Evolutionary conservation across 2,113 vertebrate species (phyloP), one percentile per base, ranked within the genome.

Genomic region (Corythornis cristatus): DNA sequence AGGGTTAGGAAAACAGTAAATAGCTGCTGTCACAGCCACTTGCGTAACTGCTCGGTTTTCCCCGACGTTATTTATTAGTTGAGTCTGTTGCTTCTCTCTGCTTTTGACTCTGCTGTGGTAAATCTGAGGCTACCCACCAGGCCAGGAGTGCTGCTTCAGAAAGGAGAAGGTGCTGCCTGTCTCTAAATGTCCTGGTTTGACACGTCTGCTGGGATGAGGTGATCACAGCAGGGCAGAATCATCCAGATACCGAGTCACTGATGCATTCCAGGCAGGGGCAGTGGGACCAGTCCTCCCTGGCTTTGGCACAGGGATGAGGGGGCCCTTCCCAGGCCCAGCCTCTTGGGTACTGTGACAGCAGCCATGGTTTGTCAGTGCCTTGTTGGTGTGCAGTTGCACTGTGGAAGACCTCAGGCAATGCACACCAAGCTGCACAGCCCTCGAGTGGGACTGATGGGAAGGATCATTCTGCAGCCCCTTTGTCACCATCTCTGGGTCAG

Each of bases 1-100:
- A 95, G 46, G 75, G n/a, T 89, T 9, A 80, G 60, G 12, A 11
- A 7, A 86, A 46, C 31, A 5, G 90, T 80, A 95, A 95, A 76
- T 48, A 57, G 88, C 83, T 89, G 89, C 75, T 95, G 92, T 88
- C 88, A 91, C 79, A 40, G 76, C 4, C 83, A 6, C 84, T 96
- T 95, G 90, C 48, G n/a, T 71, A 94, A 96, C 45, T 13, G 26
- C 88, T 77, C 6, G 46, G 95, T 54, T 96, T 96, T 88, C 83
- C 93, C 90, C 90, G 46, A n/a, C 25, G 5, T 51, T 54, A 31
- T 42, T 83, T 84, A 6, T 81, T 60, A 33, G 61, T 71, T 5
- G 9, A 48, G 50, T n/a, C 80, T 73, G 43, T 72, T 57, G 57
- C 70, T 58, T 65, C 35, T 61, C 48, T 79, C 74, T 51, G 43